These are phyloP conservation scores for Spilarctia lutea DNA, from an alignment of 2,888 invertebrate genomes.

Conservation along the genomic window DNA sequence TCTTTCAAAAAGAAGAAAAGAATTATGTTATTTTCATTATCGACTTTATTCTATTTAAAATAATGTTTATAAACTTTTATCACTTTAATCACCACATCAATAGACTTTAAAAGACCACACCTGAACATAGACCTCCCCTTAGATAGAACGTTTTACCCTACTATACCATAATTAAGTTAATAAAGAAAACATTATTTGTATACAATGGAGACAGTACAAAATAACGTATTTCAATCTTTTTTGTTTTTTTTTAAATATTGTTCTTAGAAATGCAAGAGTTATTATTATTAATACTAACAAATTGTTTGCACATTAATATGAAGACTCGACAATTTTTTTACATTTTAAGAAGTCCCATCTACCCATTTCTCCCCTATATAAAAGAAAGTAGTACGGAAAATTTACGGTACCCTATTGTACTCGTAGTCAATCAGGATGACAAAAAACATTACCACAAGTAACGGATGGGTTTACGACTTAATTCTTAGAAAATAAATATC, in stretches of 20 bases:
- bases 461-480: background rate
- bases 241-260: background rate
- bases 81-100: no score
- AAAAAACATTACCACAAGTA: background rate
- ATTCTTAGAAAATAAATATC: background rate
- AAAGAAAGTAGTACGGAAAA: background rate
- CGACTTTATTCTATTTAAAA: no score
- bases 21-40: no score
- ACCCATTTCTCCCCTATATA: background rate
- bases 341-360: background rate
- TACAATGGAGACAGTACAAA: no score
- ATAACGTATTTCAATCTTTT: no score
- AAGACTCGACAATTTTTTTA: background rate
- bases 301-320: background rate
- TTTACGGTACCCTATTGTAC: background rate
- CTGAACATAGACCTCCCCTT: no score
- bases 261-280: background rate
- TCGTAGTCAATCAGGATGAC: background rate
- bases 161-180: no score
- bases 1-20: no score
- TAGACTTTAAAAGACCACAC: no score
- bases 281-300: background rate
- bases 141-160: no score
- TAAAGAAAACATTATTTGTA: no score
- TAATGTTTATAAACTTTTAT: no score